Evolutionary conservation across 1,140 invertebrate genomes (phyloP), one percentile per base, ranked within the genome.

Genomic region (Ceratosolen fusciceps): DNA sequence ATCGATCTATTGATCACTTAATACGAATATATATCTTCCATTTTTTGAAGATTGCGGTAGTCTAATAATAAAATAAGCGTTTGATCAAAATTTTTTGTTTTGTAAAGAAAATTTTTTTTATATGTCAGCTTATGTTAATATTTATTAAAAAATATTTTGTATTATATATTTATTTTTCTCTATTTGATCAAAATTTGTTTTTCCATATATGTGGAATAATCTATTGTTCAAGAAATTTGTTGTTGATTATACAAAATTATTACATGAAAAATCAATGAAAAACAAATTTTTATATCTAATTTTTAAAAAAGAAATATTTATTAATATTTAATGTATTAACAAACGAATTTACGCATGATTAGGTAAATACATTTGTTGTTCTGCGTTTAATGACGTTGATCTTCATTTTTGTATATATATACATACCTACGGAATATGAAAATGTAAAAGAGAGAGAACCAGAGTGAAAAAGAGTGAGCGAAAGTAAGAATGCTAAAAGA

Each of bases 381-480:
- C 47, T 52, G 75, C 67, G 74, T 81, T 81, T 31, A 74, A 79
- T 73, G 80, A 79, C 58, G 73, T 77, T 34, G 73, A 73, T 71
- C 58, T 79, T 74, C 24, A 81, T 67, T 71, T 4, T 71, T 83
- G 39, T 85, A 84, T 83, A 85, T 80, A 85, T 84, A 86, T 82
- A 84, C 74, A 81, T 77, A 81, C 70, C 58, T 60, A 78, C 34
- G 77, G 16, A 80, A 71, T 74, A 10, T 74, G 49, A 47, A 39
- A 77, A 37, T 78, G 54, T 73, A 49, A 78, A 29, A 70, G 29
- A 80, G 29, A 80, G 47, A 82, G 37, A 49, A 24, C 2, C 37
- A 77, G 62, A 77, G 52, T 56, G 54, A 7, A 56, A 24, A 26
- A 24, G 54, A 2, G 24, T 12, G 54, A 16, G 5, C 5, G 24